phyloP scores from a whole-genome alignment of 2,888 invertebrate genomes.

The Ecdyonurus torrentis region DNA sequence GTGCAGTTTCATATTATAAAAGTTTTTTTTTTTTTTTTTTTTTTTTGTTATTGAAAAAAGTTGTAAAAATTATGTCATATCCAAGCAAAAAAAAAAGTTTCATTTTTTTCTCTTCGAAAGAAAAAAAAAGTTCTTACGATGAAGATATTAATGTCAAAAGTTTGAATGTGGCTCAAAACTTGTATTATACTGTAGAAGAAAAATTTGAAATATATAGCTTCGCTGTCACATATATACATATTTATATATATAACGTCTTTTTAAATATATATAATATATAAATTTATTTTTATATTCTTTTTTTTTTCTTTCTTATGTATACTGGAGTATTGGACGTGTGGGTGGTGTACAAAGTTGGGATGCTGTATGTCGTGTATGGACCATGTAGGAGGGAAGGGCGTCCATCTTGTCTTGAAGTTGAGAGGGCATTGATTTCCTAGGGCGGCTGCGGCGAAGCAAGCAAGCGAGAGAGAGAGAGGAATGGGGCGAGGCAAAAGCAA shows the following conservation, averaged over 20 bases:
- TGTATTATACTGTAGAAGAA: background rate
- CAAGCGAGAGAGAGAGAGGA: too few species aligned
- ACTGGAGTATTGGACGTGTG: background rate
- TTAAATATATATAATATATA: background rate
- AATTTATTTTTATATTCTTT: background rate
- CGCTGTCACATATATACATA: background rate
- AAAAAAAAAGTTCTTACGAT: background rate
- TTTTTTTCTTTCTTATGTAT: background rate
- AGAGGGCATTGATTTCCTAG: conserved; percentile 4
- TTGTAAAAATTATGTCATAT: background rate
- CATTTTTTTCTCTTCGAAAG: background rate
- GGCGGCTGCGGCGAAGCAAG: background rate
- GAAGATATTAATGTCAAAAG: conserved; percentile 3
- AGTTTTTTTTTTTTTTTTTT: too few species aligned
- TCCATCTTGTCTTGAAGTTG: conserved; percentile 2
- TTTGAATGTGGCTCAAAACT: background rate
- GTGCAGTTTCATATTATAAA: background rate
- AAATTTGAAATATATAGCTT: background rate
- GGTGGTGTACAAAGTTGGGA: too few species aligned
- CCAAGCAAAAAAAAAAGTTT: background rate
- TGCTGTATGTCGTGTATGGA: background rate
- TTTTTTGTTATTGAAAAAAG: background rate
- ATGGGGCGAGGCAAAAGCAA: background rate
- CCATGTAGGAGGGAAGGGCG: background rate
- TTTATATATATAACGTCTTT: background rate